Evolutionary conservation across 2,797 vertebrate species (phyloP).

Genomic region (Sylvilagus floridanus): DNA sequence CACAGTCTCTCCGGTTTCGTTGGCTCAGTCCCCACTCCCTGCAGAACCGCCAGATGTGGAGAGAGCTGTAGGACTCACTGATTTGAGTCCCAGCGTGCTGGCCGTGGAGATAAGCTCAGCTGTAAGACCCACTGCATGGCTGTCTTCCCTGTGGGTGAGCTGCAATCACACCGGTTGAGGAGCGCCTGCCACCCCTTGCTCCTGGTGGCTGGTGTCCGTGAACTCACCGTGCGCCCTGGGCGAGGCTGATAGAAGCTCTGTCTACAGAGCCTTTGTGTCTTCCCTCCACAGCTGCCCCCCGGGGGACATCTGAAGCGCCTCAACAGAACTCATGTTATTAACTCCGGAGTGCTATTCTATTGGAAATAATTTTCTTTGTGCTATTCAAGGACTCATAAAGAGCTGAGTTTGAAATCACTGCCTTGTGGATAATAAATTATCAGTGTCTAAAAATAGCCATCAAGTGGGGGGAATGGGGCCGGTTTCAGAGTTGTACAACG

Average conservation of each 20-base stretch:
- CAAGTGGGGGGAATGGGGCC: neutral
- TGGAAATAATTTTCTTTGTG: slow-evolving; percentile 7
- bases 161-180: rapidly evolving
- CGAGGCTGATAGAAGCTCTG: neutral
- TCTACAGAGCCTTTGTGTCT: rapidly evolving
- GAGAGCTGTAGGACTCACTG: neutral
- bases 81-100: neutral
- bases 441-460: slow-evolving; percentile 55
- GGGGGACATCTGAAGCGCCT: neutral
- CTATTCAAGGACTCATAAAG: neutral
- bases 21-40: neutral
- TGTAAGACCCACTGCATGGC: neutral
- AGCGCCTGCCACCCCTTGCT: neutral
- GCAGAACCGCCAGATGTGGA: rapidly evolving
- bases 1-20: rapidly evolving
- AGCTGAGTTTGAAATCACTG: slow-evolving; percentile 24
- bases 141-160: neutral
- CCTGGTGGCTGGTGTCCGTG: neutral
- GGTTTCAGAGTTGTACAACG: neutral
- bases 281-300: rapidly evolving
- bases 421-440: slow-evolving; percentile 35
- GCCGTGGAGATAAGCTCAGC: neutral
- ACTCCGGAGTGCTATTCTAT: neutral
- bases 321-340: neutral
- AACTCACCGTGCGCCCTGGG: neutral